A percentile compares a stretch with the other conserved stretches of the same genome.
These are phyloP conservation scores for Alviniconcha strummeri DNA, from an alignment of 2,888 invertebrate genomes.

Conservation along the genomic window DNA sequence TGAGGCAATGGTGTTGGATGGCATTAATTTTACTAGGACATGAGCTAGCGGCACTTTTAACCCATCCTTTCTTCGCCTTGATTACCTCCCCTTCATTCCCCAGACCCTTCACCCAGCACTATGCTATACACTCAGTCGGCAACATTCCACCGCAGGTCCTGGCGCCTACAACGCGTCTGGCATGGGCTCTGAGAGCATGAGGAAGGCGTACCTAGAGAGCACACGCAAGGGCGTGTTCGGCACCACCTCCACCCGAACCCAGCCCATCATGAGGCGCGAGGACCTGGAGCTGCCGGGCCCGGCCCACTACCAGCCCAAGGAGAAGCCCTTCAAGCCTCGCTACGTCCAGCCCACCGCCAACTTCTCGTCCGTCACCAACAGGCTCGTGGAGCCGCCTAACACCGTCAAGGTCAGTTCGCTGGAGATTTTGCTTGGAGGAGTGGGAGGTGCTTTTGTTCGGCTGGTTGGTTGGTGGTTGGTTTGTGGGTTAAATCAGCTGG, in stretches of 20 bases:
- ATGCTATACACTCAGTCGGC: too few species aligned
- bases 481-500: neutral
- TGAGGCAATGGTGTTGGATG: too few species aligned
- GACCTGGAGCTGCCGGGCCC: slow-evolving; percentile 68
- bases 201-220: slow-evolving; percentile 71
- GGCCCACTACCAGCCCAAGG: slow-evolving; percentile 61
- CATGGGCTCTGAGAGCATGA: slow-evolving; percentile 71
- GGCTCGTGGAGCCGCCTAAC: slow-evolving; percentile 55
- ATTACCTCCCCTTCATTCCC: too few species aligned
- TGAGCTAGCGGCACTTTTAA: too few species aligned
- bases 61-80: too few species aligned
- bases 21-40: too few species aligned
- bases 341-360: slow-evolving; percentile 67
- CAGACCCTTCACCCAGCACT: too few species aligned
- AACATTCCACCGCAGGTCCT: slow-evolving; percentile 59
- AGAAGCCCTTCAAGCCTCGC: slow-evolving; percentile 61
- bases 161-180: slow-evolving; percentile 71
- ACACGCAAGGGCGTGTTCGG: slow-evolving; percentile 72
- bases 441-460: neutral
- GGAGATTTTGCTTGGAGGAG: neutral
- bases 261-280: slow-evolving; percentile 62
- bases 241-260: slow-evolving; percentile 66
- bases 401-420: slow-evolving; percentile 52
- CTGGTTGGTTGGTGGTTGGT: neutral
- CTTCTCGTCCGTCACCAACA: slow-evolving; percentile 68